A percentile compares a stretch with the other conserved stretches of the same genome.
These are phyloP conservation scores for Epinotia brunnichana DNA, from an alignment of 2,888 invertebrate genomes.

Conservation along the genomic window DNA sequence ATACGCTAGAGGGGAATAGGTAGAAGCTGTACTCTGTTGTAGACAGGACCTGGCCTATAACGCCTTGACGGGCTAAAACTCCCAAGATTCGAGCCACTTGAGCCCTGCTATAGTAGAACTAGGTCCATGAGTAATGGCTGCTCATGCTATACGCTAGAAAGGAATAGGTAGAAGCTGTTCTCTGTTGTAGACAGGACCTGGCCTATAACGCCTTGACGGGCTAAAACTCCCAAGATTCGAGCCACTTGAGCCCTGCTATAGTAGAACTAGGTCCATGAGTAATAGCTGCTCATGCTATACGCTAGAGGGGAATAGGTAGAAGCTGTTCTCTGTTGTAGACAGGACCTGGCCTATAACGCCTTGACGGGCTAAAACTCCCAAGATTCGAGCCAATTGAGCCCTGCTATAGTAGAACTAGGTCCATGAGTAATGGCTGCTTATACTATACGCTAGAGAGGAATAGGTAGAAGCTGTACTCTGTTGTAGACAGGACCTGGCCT, in stretches of 20 bases:
- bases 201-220: conserved; percentile 85
- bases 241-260: too few relatives aligned
- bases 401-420: too few relatives aligned
- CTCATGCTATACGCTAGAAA: conserved; percentile 97
- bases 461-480: conserved; percentile 92
- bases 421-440: too few relatives aligned
- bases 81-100: conserved; percentile 97
- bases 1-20: conserved; percentile 88
- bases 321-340: conserved; percentile 90
- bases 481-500: conserved; percentile 85
- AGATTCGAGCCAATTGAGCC: too few relatives aligned
- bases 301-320: conserved; percentile 95
- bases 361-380: too few relatives aligned
- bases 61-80: conserved; percentile 85
- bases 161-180: conserved; percentile 95
- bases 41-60: not conserved
- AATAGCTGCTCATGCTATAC: conserved; percentile 97
- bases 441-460: conserved; percentile 97
- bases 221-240: too few relatives aligned
- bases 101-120: conserved; percentile 94
- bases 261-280: too few relatives aligned
- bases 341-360: conserved; percentile 86
- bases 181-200: conserved; percentile 85
- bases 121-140: too few relatives aligned
- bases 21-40: conserved; percentile 36